Evolutionary conservation across 2,888 invertebrate species (phyloP).

Genomic region (Yponomeuta sedellus): DNA sequence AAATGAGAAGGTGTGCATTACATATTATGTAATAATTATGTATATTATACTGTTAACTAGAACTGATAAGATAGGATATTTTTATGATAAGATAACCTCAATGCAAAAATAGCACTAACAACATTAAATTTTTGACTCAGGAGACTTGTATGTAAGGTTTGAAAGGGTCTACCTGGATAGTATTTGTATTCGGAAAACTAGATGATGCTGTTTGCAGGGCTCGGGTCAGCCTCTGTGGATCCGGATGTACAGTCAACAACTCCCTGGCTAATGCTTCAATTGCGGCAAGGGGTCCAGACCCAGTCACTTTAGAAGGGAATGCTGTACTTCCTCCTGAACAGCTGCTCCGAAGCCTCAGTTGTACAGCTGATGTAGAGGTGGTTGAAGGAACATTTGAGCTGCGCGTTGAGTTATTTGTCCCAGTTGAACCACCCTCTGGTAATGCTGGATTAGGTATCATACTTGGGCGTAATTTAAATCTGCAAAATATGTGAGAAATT

Average conservation of each 20-base stretch:
- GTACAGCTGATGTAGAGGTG: constrained; percentile 43
- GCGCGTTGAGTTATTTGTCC: constrained; percentile 44
- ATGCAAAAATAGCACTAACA: too few relatives aligned
- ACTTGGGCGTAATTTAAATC: constrained; percentile 72
- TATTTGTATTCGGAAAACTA: constrained; percentile 62
- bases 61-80: neutral
- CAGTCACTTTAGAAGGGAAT: constrained; percentile 49
- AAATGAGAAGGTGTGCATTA: neutral
- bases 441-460: constrained; percentile 66
- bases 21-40: too few relatives aligned
- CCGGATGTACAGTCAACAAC: constrained; percentile 64
- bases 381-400: constrained; percentile 25
- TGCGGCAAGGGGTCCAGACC: constrained; percentile 53
- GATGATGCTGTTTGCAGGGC: constrained; percentile 73
- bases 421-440: constrained; percentile 66
- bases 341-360: constrained; percentile 49
- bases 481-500: constrained; percentile 30
- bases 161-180: constrained; percentile 50
- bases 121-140: too few relatives aligned
- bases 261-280: constrained; percentile 60
- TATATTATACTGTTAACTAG: too few relatives aligned
- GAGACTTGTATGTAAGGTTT: neutral
- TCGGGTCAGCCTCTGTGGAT: constrained; percentile 70
- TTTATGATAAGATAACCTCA: neutral
- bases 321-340: constrained; percentile 58